phyloP scores from a whole-genome alignment of 92 coral and sea anemone genomes.

The Zoanthus solanderi region DNA sequence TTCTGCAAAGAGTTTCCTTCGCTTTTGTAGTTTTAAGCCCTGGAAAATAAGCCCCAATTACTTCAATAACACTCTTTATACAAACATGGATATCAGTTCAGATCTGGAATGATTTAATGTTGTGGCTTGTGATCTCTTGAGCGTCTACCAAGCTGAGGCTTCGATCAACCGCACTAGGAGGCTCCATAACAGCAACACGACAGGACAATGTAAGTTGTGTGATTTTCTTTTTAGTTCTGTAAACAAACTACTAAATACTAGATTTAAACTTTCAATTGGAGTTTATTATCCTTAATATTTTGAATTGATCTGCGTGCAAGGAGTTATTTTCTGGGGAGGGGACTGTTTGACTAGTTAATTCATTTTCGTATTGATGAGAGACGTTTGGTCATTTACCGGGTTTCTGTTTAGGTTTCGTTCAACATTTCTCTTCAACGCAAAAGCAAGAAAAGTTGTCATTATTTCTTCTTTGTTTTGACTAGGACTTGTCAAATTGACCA shows the following conservation, averaged over 20 bases:
- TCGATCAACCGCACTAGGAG: background rate
- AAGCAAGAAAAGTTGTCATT: background rate
- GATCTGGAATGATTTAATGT: slow-evolving; percentile 5
- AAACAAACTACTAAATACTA: slow-evolving; percentile 19
- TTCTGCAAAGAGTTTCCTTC: background rate
- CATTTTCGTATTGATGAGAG: background rate
- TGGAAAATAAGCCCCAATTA: background rate
- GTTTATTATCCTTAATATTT: background rate
- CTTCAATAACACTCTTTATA: background rate
- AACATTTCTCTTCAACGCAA: background rate
- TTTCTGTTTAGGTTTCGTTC: background rate
- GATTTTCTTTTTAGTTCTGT: slow-evolving; percentile 27
- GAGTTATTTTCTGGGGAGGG: background rate
- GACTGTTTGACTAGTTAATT: background rate
- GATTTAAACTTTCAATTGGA: background rate
- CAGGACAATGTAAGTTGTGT: slow-evolving; percentile 36
- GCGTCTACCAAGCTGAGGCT: slow-evolving; percentile 1
- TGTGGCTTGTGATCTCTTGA: slow-evolving; percentile 27
- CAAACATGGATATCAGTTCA: slow-evolving; percentile 12
- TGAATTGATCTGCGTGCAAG: background rate
- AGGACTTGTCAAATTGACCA: background rate
- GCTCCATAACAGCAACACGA: slow-evolving; percentile 15
- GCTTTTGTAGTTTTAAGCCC: background rate
- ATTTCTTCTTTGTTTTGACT: background rate
- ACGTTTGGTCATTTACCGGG: background rate